phyloP scores from a whole-genome alignment of 2,888 invertebrate species.

The Diarsia mendica region DNA sequence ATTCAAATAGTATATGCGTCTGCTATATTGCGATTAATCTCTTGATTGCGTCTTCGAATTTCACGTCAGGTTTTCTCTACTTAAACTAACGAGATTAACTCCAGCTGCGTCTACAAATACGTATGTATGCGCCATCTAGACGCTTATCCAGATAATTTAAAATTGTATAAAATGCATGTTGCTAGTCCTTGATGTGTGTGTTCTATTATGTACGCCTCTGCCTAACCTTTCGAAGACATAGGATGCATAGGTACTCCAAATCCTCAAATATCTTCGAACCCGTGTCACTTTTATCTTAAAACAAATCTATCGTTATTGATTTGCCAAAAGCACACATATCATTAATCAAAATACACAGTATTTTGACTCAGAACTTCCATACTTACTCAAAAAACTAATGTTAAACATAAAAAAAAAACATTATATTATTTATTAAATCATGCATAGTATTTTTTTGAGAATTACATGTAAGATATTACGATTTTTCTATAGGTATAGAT shows the following conservation, averaged over 20 bases:
- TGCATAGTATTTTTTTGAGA: slow-evolving; percentile 49
- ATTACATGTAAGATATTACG: slow-evolving; percentile 9
- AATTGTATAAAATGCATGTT: not conserved
- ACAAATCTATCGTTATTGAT: slow-evolving; percentile 40
- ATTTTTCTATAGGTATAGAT: not conserved
- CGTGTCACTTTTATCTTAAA: slow-evolving; percentile 48
- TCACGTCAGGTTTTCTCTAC: not conserved
- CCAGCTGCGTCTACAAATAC: not conserved
- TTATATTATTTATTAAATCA: slow-evolving; percentile 34
- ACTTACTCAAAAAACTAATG: slow-evolving; percentile 29
- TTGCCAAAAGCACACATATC: slow-evolving; percentile 64
- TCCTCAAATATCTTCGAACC: slow-evolving; percentile 2
- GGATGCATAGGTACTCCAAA: not conserved
- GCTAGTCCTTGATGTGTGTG: too few species aligned
- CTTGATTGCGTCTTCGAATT: not conserved
- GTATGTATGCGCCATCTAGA: not conserved
- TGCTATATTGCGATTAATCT: not conserved
- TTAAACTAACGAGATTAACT: not conserved
- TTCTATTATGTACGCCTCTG: too few species aligned
- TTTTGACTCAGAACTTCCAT: slow-evolving; percentile 35
- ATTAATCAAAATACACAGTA: slow-evolving; percentile 38
- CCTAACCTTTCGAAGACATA: too few species aligned
- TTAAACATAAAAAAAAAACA: not conserved
- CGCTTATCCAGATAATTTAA: not conserved
- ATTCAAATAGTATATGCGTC: not conserved